Evolutionary conservation across 2,888 invertebrate genomes (phyloP), one percentile per base, ranked within the genome.

Genomic region (Synergus itoensis): DNA sequence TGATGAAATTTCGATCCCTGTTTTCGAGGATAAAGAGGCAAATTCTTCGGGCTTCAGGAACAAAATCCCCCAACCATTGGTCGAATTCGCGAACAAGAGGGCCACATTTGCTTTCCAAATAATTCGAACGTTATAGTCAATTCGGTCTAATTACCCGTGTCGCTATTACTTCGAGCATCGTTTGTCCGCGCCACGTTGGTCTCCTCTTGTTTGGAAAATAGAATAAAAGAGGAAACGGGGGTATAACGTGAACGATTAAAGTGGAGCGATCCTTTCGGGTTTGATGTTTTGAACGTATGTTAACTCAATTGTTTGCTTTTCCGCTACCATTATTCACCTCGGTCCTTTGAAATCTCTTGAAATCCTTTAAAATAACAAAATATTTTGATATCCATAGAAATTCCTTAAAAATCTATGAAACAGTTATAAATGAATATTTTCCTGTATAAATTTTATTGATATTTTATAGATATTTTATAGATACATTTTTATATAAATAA

Each of bases 61-160:
- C 28, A 53, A 73, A 73, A 73, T 67, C 18, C 21, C 7, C 48
- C n/a, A 16, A 48, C 18, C 5, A 73, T 73, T 53, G 9, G 73
- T 53, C 45, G 73, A 73, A 73, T 73, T 73, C 48, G 36, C 53
- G 40, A 73, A 73, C 73, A 73, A 73, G 53, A 53, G 36, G 78
- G 64, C 83, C 79, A 79, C 81, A 86, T 85, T 86, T 86, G 86
- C 86, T 84, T 86, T 86, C 86, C 83, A 86, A 86, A 86, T 86
- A 86, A 86, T 86, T 81, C 82, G 80, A 81, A 85, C 83, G 82
- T 81, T 80, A 79, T 79, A 84, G 85, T 80, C 86, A 86, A 86
- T 86, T 86, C 86, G 86, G 81, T 85, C 85, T 86, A 86, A 86
- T 86, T 86, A 86, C 86, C 84, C 86, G 84, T 83, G 82, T 76